Base-by-base conservation (phyloP, 2,888 invertebrate species). In the Drosophila falleni region DNA sequence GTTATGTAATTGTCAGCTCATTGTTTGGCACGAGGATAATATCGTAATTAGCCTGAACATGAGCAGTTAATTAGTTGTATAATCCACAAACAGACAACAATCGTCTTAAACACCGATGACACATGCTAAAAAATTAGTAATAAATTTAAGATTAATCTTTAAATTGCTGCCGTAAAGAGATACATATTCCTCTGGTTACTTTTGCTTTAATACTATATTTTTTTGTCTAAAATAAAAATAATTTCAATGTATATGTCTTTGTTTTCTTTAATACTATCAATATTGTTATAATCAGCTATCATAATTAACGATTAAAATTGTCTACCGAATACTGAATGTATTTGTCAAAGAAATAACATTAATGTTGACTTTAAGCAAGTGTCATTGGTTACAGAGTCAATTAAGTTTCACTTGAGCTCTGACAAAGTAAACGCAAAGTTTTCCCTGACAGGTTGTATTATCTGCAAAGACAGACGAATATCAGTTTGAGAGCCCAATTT, bases 11-110 rank as follows among this genome's bases (percentile, higher is more conserved):
- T 81, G 78, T 76, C 78, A 79, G 71, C 54, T 73, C 66, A 78
- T 83, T 84, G 83, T 83, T 83, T 66, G 70, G 68, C 53, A 55
- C 66, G 68, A 26, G 71, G 77, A 74, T 81, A 86, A 83, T 79
- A 68, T 69, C 72, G 71, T 72, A 81, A 86, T 84, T 84, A 78
- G 73, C 56, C 53, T 26, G 42, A 71, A 47, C 73, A 79, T 63
- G 69, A 61, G n/a, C 62, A 64, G 63, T 71, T 86, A 83, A 84
- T 86, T 74, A 80, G 58, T 62, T 73, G 56, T 41, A 58, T 68
- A 75, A 66, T 51, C 35, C 44, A 9, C 49, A 37, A 47, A 26
- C 60, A 11, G 19, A 10, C 49, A 31, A 15, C 37, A 49, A 51
- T 33, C 31, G 53, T 39, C 9, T 26, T 5, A 42, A 33, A 9